phyloP scores from a whole-genome alignment of 2,797 vertebrate species.

The Cheirogaleus major region DNA sequence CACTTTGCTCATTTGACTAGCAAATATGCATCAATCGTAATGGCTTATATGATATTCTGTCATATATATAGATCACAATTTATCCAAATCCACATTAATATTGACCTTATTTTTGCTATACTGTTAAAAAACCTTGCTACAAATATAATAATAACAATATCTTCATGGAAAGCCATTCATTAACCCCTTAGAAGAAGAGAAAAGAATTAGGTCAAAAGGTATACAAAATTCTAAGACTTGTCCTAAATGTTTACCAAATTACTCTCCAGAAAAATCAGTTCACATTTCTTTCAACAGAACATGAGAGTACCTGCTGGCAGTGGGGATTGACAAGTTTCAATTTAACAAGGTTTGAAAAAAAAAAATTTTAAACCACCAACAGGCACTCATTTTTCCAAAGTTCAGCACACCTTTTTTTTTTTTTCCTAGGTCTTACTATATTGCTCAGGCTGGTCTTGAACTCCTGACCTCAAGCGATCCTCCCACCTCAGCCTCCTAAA shows the following conservation, averaged over 20 bases:
- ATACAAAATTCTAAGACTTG: background rate
- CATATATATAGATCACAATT: background rate
- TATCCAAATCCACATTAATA: conserved; percentile 2
- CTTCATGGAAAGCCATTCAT: background rate
- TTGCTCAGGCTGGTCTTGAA: background rate
- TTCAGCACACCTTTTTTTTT: background rate
- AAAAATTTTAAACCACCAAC: background rate
- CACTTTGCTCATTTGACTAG: background rate
- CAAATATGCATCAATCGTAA: background rate
- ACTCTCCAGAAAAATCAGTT: conserved; percentile 1
- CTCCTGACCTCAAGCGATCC: background rate
- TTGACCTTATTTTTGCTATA: background rate
- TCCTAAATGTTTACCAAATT: background rate
- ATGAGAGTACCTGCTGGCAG: background rate
- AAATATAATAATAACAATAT: background rate
- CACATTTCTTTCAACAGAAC: background rate
- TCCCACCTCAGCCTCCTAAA: background rate
- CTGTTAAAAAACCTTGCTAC: background rate
- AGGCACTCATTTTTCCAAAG: background rate
- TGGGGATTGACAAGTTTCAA: background rate
- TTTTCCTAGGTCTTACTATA: background rate
- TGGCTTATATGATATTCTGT: background rate
- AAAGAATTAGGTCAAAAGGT: background rate
- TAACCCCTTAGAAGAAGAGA: background rate
- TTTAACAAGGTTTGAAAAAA: background rate